Conservation (phyloP, 2,797 vertebrate species). For the Todus mexicanus region DNA sequence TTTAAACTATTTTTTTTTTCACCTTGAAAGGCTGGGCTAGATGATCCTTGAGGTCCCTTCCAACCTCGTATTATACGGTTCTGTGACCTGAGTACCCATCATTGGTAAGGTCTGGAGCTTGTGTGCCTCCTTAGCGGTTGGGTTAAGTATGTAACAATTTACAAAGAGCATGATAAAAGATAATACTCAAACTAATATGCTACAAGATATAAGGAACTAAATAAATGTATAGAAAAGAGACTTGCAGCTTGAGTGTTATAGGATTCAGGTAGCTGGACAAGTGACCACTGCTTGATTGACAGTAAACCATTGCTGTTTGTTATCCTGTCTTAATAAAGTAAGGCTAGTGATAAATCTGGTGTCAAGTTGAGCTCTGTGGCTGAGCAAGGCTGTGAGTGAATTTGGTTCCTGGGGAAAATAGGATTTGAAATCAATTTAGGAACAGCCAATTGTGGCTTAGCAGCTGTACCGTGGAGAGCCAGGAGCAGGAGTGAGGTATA, state of each 20-base stretch:
- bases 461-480: neutral
- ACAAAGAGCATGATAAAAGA: neutral
- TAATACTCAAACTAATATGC: neutral
- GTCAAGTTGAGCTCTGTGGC: neutral
- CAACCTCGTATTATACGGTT: too few relatives aligned
- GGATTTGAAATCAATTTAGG: constrained; percentile 30
- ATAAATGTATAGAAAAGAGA: neutral
- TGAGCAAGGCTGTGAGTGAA: neutral
- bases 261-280: neutral
- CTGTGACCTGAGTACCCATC: neutral
- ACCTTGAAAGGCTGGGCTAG: too few relatives aligned
- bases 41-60: too few relatives aligned
- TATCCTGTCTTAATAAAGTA: neutral
- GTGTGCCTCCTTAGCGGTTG: neutral
- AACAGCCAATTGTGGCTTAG: neutral
- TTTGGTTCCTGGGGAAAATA: neutral
- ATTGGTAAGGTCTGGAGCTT: neutral
- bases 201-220: neutral
- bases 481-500: neutral
- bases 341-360: neutral
- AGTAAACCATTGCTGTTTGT: neutral
- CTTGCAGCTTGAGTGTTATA: neutral
- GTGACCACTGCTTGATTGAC: neutral
- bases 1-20: too few relatives aligned
- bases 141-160: neutral